These are phyloP conservation scores for Merluccius polli DNA, from an alignment of 2,797 vertebrate genomes.

Conservation along the genomic window DNA sequence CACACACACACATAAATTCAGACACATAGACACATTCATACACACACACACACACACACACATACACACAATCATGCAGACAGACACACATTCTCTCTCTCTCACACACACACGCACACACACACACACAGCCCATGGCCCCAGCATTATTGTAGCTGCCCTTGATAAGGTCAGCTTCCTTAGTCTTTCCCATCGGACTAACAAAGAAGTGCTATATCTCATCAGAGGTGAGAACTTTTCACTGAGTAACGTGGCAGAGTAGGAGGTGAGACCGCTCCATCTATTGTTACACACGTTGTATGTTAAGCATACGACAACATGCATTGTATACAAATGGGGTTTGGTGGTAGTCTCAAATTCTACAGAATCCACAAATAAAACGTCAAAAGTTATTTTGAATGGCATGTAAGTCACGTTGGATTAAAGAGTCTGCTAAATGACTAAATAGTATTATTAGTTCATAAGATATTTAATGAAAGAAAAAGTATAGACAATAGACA, in stretches of 20 bases:
- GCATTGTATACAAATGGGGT: background rate
- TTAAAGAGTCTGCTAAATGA: background rate
- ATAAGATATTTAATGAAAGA: background rate
- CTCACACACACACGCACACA: too few relatives aligned
- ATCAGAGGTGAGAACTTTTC: constrained; percentile 36
- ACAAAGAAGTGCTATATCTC: constrained; percentile 55
- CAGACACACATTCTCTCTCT: too few relatives aligned
- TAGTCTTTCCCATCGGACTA: constrained; percentile 59
- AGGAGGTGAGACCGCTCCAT: constrained; percentile 8
- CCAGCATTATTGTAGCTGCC: background rate
- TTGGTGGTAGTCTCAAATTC: too few relatives aligned
- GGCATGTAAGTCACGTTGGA: background rate
- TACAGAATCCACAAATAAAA: background rate
- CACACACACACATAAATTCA: constrained; percentile 2
- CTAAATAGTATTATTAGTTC: background rate
- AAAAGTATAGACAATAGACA: background rate
- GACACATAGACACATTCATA: background rate
- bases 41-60: too few relatives aligned
- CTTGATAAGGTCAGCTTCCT: constrained; percentile 6
- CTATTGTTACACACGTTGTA: background rate
- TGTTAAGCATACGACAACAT: background rate
- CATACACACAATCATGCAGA: too few relatives aligned
- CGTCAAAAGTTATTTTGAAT: too few relatives aligned
- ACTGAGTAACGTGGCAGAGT: constrained; percentile 16
- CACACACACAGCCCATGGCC: background rate